Base-by-base conservation (phyloP, 2,888 invertebrate genomes). In the Dimorphilus gyrociliatus region DNA sequence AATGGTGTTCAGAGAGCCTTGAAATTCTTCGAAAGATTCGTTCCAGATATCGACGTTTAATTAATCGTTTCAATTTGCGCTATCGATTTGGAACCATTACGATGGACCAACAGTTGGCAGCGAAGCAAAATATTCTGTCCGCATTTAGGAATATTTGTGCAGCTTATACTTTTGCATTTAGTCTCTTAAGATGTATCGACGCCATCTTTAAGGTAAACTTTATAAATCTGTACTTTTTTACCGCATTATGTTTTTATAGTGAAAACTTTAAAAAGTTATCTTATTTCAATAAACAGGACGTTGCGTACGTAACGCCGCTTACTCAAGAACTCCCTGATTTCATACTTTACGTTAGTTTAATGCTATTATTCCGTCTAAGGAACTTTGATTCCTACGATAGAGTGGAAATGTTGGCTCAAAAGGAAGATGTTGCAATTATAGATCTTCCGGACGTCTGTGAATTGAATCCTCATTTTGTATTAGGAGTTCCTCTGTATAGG, bases 1-100 rank as follows among this genome's bases (percentile, higher is more conserved):
- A 39, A 34, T 39, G 39, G 37, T 29, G 29, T 16, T 35, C 37
- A 5, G 31, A 33, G 33, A 39, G 38, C 25, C 33, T 37, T 6
- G 39, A 39, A 19, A 27, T 35, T 21, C 32, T 39, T 27, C 30
- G 37, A 4, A 24, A 34, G 3, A 31, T 37, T 6, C 30, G 39
- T 1, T 35, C 34, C 18, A 37, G 35, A 26, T 38, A 38, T 16
- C 33, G 35, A 7, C 35, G 39, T 26, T 39, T 39, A 32, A 33
- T 39, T 29, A 15, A 21, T 7, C 37, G 34, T 5, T 34, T 34
- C 26, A 37, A 29, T 25, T 34, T 39, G 10, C 37, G 29, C 33
- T 33, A 35, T 25, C 23, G 17, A 24, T n/a, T n/a, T n/a, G 33
- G 37, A 8, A 13, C 25, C 6, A 29, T 33, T 13, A 38, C 37